Conservation (phyloP, 2,888 invertebrate genomes). For the Eustalomyia histrio region DNA sequence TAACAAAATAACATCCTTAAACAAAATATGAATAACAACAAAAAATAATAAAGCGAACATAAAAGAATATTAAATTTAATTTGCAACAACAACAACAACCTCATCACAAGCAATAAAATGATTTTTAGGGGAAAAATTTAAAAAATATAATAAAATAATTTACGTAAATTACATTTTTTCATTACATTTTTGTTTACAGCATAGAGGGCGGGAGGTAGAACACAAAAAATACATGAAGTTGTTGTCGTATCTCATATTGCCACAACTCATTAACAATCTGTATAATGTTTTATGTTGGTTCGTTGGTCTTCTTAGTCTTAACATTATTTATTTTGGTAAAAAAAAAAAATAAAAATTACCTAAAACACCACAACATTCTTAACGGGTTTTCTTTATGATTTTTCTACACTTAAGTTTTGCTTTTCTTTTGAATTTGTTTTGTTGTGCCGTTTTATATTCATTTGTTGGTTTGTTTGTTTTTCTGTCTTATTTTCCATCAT, state of each 20-base stretch:
- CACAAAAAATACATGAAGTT: constrained; percentile 34
- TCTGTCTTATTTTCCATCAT: constrained; percentile 5
- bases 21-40: constrained; percentile 33
- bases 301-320: constrained; percentile 1
- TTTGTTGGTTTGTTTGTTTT: constrained; percentile 22
- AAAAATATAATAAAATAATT: not conserved
- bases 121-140: not conserved
- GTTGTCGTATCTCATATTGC: constrained; percentile 45
- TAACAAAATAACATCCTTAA: constrained; percentile 38
- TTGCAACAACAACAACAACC: constrained; percentile 42
- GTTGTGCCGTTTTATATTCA: constrained; percentile 6
- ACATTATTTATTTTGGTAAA: constrained; percentile 59
- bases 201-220: not conserved
- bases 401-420: constrained; percentile 49
- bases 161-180: constrained; percentile 29
- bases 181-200: constrained; percentile 26
- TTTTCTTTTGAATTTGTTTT: constrained; percentile 42
- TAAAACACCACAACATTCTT: constrained; percentile 59
- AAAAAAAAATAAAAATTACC: constrained; percentile 50
- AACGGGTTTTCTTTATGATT: constrained; percentile 56
- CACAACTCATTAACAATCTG: constrained; percentile 46
- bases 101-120: constrained; percentile 34
- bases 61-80: constrained; percentile 35
- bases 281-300: constrained; percentile 9
- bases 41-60: constrained; percentile 30